A percentile compares a stretch with the other conserved stretches of the same genome.
Evolutionary conservation across 2,113 vertebrate genomes (phyloP).

Genomic region (Euleptes europaea): DNA sequence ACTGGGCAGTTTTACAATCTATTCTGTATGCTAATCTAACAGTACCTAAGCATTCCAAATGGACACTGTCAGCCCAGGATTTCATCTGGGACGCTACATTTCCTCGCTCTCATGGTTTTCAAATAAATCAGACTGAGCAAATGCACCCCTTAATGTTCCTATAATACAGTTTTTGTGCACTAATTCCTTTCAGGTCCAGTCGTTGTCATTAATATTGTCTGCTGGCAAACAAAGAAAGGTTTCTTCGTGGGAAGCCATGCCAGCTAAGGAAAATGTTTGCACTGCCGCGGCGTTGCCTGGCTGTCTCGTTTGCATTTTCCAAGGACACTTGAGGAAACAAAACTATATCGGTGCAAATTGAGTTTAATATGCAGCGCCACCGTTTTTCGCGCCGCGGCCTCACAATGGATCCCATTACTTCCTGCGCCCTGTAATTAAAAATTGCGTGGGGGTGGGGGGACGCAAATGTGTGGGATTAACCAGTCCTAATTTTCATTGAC

Average conservation of each 20-base stretch:
- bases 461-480: constrained; percentile 55
- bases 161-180: constrained; percentile 68
- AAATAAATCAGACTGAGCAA: constrained; percentile 65
- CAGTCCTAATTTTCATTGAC: constrained; percentile 66
- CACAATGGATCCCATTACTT: constrained; percentile 43
- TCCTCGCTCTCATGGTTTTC: constrained; percentile 60
- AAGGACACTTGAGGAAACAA: constrained; percentile 70
- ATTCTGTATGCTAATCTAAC: constrained; percentile 42
- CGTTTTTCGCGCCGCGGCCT: constrained; percentile 45
- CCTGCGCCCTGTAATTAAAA: constrained; percentile 70
- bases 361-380: constrained; percentile 56
- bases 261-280: constrained; percentile 64
- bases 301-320: constrained; percentile 68
- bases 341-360: constrained; percentile 59
- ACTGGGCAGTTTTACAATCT: constrained; percentile 18
- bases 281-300: constrained; percentile 49
- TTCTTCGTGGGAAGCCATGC: constrained; percentile 58
- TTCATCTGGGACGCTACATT: constrained; percentile 58
- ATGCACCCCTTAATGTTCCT: constrained; percentile 66
- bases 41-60: constrained; percentile 33
- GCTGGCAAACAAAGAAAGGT: constrained; percentile 62
- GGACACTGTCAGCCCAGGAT: constrained; percentile 34
- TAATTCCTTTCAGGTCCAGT: constrained; percentile 65
- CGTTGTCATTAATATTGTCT: constrained; percentile 65
- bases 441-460: constrained; percentile 5